phyloP scores from a whole-genome alignment of 2,797 vertebrate genomes.

The Alauda arvensis region DNA sequence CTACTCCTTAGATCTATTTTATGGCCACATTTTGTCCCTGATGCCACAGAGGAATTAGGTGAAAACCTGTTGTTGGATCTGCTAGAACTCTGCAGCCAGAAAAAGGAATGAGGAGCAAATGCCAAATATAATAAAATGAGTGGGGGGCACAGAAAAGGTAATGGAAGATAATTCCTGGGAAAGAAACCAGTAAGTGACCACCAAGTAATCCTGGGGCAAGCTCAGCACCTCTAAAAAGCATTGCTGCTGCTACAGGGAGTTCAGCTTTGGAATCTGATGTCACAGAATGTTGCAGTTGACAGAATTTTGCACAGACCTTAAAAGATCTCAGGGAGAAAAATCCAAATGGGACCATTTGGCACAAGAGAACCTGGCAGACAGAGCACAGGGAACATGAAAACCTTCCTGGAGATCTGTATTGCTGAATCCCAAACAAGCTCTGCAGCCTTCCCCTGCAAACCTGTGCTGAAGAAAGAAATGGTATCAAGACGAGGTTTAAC shows the following conservation, averaged over 20 bases:
- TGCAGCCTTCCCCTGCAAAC: not conserved
- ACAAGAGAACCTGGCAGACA: not conserved
- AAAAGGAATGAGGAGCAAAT: not conserved
- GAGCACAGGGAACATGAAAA: not conserved
- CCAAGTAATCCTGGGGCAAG: not conserved
- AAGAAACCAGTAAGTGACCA: not conserved
- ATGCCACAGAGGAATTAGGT: not conserved
- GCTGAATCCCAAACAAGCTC: not conserved
- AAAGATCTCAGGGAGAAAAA: not conserved
- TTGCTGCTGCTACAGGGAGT: not conserved
- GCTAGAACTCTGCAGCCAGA: not conserved
- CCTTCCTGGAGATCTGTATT: not conserved
- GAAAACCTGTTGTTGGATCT: not conserved
- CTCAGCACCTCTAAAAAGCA: not conserved
- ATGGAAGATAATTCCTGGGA: not conserved
- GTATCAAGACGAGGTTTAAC: not conserved
- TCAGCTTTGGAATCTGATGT: not conserved
- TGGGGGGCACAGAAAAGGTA: not conserved
- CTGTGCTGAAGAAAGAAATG: not conserved
- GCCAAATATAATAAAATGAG: not conserved
- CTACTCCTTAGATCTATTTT: not conserved
- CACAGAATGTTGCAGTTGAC: not conserved
- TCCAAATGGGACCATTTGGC: not conserved
- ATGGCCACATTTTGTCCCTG: not conserved
- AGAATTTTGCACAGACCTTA: not conserved